phyloP scores from a whole-genome alignment of 1,140 invertebrate species.

The Hylaeus volcanicus region DNA sequence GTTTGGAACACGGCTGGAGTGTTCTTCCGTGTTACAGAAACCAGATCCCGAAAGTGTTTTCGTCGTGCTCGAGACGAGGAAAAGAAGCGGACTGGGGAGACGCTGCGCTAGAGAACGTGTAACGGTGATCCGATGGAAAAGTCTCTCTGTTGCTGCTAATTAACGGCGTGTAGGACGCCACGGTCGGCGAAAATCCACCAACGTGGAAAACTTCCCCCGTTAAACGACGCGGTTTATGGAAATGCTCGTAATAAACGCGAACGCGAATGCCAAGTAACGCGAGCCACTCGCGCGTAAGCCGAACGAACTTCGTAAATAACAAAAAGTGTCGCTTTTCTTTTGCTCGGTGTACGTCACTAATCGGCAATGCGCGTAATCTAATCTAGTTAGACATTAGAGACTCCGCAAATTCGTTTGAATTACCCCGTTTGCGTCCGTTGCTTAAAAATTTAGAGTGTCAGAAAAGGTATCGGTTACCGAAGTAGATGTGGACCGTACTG shows the following conservation, averaged over 20 bases:
- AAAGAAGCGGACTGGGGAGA: background rate
- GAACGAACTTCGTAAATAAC: conserved; percentile 59
- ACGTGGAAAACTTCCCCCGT: conserved; percentile 40
- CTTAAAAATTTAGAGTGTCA: no score
- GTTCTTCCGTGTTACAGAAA: conserved; percentile 43
- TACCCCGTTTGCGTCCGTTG: no score
- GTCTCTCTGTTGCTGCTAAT: conserved; percentile 44
- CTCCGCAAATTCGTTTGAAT: no score
- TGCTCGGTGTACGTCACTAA: no score
- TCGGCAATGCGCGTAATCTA: no score
- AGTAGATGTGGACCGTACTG: no score
- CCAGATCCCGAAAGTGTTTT: conserved; percentile 26
- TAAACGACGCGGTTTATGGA: conserved; percentile 63
- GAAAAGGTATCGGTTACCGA: no score
- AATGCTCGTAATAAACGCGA: conserved; percentile 60
- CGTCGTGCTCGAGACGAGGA: background rate
- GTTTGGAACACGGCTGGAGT: conserved; percentile 10
- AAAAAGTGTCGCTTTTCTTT: no score
- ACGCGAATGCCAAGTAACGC: conserved; percentile 52
- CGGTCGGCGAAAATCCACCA: background rate
- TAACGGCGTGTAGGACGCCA: conserved; percentile 44
- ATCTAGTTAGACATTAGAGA: no score
- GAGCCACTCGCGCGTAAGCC: conserved; percentile 43
- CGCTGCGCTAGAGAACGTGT: background rate
- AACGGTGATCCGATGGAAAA: conserved; percentile 31